These are phyloP conservation scores for Apoderus coryli DNA, from an alignment of 2,888 invertebrate species.

Conservation along the genomic window DNA sequence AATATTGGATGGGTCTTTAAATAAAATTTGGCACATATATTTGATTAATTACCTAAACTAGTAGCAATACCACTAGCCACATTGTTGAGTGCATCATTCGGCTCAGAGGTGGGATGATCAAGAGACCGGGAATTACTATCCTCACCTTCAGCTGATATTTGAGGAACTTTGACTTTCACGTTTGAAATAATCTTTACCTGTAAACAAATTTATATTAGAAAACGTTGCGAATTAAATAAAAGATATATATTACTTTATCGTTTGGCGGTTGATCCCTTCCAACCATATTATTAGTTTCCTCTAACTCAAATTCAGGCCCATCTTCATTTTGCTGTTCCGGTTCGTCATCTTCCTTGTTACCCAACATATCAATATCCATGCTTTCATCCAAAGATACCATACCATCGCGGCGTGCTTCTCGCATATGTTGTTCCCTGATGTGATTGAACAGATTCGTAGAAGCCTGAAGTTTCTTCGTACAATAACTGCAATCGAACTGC, in stretches of 20 bases:
- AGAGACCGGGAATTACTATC: too few relatives aligned
- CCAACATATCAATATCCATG: constrained; percentile 39
- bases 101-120: constrained; percentile 40
- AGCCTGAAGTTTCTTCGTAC: constrained; percentile 55
- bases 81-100: constrained; percentile 37
- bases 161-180: constrained; percentile 19
- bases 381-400: constrained; percentile 40
- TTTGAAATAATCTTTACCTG: constrained; percentile 23
- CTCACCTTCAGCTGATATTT: constrained; percentile 12
- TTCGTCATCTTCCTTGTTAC: constrained; percentile 23
- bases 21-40: too few relatives aligned
- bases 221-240: too few relatives aligned
- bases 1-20: too few relatives aligned
- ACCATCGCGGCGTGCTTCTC: constrained; percentile 48
- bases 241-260: too few relatives aligned
- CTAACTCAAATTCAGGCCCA: constrained; percentile 37
- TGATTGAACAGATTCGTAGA: constrained; percentile 57
- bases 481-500: constrained; percentile 63
- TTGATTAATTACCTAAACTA: too few relatives aligned
- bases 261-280: too few relatives aligned
- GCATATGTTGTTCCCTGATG: constrained; percentile 49
- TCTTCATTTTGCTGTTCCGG: constrained; percentile 10
- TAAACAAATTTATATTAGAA: too few relatives aligned
- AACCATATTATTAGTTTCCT: not conserved
- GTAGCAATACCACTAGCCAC: constrained; percentile 43